Conservation (phyloP, 2,888 invertebrate species). For the Villa cingulata region DNA sequence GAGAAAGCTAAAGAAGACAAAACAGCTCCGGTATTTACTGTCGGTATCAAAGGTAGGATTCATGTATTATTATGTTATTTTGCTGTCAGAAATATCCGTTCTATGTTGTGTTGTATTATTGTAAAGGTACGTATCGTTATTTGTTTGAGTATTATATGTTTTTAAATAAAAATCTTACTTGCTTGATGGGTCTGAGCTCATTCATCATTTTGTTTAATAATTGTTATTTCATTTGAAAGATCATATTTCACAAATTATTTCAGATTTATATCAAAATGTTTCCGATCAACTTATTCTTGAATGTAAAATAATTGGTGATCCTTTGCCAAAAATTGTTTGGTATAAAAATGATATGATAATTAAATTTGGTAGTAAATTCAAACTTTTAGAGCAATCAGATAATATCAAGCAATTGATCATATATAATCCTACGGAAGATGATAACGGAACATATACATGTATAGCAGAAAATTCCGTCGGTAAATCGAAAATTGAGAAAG, state of each 20-base stretch:
- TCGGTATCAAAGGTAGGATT: conserved; percentile 53
- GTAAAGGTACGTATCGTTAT: conserved; percentile 6
- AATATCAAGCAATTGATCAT: conserved; percentile 58
- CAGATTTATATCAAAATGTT: conserved; percentile 53
- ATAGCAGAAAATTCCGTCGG: conserved; percentile 58
- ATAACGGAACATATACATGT: conserved; percentile 63
- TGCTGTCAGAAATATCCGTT: neutral
- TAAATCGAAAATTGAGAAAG: conserved; percentile 31
- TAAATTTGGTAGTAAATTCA: conserved; percentile 41
- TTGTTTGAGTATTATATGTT: neutral
- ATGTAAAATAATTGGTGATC: conserved; percentile 61
- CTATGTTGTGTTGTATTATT: neutral
- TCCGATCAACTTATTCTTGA: conserved; percentile 61
- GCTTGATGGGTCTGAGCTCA: neutral
- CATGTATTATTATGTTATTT: conserved; percentile 7
- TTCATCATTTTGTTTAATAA: neutral
- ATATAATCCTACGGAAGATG: conserved; percentile 44
- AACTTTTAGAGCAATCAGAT: conserved; percentile 45
- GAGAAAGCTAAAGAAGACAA: conserved; percentile 53
- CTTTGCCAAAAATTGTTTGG: conserved; percentile 55
- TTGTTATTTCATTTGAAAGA: neutral
- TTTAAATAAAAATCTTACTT: neutral
- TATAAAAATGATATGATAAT: conserved; percentile 50
- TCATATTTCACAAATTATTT: conserved; percentile 11
- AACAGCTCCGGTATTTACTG: conserved; percentile 58